These are phyloP conservation scores for Andrena camellia DNA, from an alignment of 2,888 invertebrate species.

Conservation along the genomic window DNA sequence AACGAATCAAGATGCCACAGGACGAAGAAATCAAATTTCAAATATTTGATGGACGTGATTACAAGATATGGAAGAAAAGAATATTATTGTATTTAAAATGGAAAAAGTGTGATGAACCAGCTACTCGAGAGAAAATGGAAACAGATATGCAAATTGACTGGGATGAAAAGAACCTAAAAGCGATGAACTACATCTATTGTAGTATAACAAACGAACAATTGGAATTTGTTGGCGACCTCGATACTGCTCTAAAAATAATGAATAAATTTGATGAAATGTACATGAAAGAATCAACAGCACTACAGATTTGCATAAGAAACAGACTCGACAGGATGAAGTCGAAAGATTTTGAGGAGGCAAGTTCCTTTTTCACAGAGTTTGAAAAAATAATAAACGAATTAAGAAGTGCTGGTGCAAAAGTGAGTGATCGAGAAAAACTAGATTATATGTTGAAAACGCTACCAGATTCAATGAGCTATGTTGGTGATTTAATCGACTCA, in stretches of 20 bases:
- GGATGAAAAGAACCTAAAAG: constrained; percentile 65
- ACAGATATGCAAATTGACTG: constrained; percentile 42
- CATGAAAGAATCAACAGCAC: constrained; percentile 33
- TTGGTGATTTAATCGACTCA: constrained; percentile 72
- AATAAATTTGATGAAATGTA: constrained; percentile 42
- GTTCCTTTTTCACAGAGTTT: neutral
- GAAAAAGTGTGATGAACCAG: constrained; percentile 29
- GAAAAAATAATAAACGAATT: constrained; percentile 31
- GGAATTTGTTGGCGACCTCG: constrained; percentile 25
- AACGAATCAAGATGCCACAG: constrained; percentile 19
- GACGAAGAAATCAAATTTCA: constrained; percentile 46
- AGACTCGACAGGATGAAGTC: constrained; percentile 23
- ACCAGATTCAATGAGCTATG: constrained; percentile 65
- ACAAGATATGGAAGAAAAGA: constrained; percentile 67
- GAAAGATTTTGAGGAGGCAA: too few relatives aligned
- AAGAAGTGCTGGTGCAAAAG: constrained; percentile 41
- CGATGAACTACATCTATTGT: constrained; percentile 59
- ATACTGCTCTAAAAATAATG: constrained; percentile 19
- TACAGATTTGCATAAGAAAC: constrained; percentile 43
- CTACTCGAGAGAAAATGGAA: constrained; percentile 4
- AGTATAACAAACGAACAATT: constrained; percentile 31
- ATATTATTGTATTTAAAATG: constrained; percentile 54
- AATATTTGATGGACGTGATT: constrained; percentile 64
- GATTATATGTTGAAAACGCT: constrained; percentile 70
- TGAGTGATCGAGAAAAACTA: constrained; percentile 69